phyloP scores from a whole-genome alignment of 2,797 vertebrate species.

The Iguana delicatissima region DNA sequence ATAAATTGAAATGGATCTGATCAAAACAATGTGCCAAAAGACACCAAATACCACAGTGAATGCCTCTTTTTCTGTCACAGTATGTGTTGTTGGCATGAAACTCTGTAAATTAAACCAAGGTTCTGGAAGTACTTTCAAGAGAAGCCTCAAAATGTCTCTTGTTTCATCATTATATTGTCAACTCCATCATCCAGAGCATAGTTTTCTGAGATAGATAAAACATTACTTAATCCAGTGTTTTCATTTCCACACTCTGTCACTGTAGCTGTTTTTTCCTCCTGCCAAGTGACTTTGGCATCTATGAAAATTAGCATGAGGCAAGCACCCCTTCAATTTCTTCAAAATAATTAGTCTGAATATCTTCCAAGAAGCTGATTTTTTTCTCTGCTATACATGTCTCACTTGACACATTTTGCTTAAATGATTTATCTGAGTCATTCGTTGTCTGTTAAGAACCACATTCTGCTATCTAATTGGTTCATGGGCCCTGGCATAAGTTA shows the following conservation, averaged over 20 bases:
- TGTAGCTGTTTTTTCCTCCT: conserved; percentile 20
- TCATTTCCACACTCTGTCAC: conserved; percentile 64
- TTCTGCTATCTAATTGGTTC: conserved; percentile 15
- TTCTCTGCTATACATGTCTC: conserved; percentile 55
- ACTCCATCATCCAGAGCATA: conserved; percentile 33
- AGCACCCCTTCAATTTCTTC: conserved; percentile 60
- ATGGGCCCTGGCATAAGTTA: background rate
- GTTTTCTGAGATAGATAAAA: conserved; percentile 10
- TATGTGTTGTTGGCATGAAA: conserved; percentile 19
- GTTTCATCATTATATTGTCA: conserved; percentile 42
- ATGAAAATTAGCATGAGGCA: conserved; percentile 49
- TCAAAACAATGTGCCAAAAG: conserved; percentile 7
- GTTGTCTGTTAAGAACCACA: conserved; percentile 6
- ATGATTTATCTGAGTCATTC: conserved; percentile 31
- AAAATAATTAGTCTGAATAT: conserved; percentile 58
- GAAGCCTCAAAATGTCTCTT: background rate
- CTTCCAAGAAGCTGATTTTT: conserved; percentile 41
- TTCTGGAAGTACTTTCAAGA: conserved; percentile 2
- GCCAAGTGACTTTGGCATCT: conserved; percentile 65
- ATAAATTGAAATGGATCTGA: conserved; percentile 1
- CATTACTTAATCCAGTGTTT: conserved; percentile 57
- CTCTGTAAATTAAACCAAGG: background rate
- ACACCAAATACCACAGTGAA: background rate
- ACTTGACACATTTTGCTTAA: conserved; percentile 40
- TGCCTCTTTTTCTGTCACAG: conserved; percentile 14